These are phyloP conservation scores for Acleris cristana DNA, from an alignment of 2,888 invertebrate species.

Conservation along the genomic window DNA sequence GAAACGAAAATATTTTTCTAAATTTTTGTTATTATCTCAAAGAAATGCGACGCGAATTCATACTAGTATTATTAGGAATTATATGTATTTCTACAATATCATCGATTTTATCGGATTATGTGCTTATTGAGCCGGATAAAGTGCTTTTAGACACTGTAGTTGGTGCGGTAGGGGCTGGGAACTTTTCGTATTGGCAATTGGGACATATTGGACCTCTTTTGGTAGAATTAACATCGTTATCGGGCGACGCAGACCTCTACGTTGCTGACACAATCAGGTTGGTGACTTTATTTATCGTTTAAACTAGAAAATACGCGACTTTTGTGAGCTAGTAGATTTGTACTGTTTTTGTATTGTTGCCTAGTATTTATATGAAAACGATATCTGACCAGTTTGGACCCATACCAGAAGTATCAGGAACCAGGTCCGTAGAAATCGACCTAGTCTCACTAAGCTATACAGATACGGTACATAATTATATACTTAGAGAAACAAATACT, in stretches of 20 bases:
- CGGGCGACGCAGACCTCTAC: slow-evolving; percentile 75
- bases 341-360: neutral
- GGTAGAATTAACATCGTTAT: slow-evolving; percentile 66
- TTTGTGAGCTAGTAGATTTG: neutral
- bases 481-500: no score
- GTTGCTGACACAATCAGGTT: slow-evolving; percentile 71
- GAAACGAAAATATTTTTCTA: slow-evolving; percentile 4
- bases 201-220: slow-evolving; percentile 67
- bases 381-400: no score
- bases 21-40: slow-evolving; percentile 21
- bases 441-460: no score
- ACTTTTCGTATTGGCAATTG: slow-evolving; percentile 77
- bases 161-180: slow-evolving; percentile 69
- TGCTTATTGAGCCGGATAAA: slow-evolving; percentile 60
- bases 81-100: slow-evolving; percentile 68
- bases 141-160: slow-evolving; percentile 68
- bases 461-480: no score
- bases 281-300: slow-evolving; percentile 32
- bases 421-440: no score
- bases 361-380: neutral
- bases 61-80: slow-evolving; percentile 66
- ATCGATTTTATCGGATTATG: slow-evolving; percentile 61
- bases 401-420: no score
- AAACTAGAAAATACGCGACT: neutral
- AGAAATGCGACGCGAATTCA: slow-evolving; percentile 71